Percentiles rank a stretch among this genome's conserved stretches.
Conservation (phyloP, 2,888 invertebrate genomes). For the Meliscaeva auricollis region DNA sequence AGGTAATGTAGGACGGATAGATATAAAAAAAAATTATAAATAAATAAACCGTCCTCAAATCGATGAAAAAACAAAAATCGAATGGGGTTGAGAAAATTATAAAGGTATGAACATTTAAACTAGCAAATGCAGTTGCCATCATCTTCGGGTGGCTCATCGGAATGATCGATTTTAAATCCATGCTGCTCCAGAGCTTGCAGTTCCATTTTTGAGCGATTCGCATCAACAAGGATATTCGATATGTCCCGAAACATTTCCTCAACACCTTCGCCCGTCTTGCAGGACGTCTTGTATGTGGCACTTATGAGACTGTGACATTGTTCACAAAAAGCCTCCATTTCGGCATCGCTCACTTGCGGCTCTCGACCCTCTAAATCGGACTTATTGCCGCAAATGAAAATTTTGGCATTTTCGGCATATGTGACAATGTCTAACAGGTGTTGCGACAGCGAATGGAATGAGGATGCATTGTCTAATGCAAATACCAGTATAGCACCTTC, state of each 20-base stretch:
- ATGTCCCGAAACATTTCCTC: constrained; percentile 97
- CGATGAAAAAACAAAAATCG: constrained; percentile 23
- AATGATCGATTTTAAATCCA: constrained; percentile 90
- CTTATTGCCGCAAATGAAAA: constrained; percentile 97
- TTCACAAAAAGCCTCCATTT: constrained; percentile 95
- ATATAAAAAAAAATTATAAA: constrained; percentile 38
- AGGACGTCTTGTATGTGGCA: constrained; percentile 95
- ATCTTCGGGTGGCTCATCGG: constrained; percentile 85
- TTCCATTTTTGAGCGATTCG: constrained; percentile 93
- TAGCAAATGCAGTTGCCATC: constrained; percentile 82
- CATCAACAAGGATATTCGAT: constrained; percentile 91
- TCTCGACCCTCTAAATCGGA: constrained; percentile 90
- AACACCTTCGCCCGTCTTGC: constrained; percentile 93
- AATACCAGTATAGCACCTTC: constrained; percentile 97
- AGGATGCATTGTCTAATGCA: constrained; percentile 94
- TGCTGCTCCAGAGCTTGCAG: constrained; percentile 91
- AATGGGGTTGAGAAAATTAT: neutral
- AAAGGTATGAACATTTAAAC: constrained; percentile 49
- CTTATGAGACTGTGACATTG: constrained; percentile 96
- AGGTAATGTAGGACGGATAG: constrained; percentile 58
- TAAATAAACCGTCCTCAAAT: constrained; percentile 36
- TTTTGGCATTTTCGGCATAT: constrained; percentile 97
- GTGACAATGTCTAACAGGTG: constrained; percentile 97
- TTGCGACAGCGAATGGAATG: constrained; percentile 96
- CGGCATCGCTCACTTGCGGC: constrained; percentile 92